Evolutionary conservation across 2,113 vertebrate genomes (phyloP).

Genomic region (Lophochroa leadbeateri): DNA sequence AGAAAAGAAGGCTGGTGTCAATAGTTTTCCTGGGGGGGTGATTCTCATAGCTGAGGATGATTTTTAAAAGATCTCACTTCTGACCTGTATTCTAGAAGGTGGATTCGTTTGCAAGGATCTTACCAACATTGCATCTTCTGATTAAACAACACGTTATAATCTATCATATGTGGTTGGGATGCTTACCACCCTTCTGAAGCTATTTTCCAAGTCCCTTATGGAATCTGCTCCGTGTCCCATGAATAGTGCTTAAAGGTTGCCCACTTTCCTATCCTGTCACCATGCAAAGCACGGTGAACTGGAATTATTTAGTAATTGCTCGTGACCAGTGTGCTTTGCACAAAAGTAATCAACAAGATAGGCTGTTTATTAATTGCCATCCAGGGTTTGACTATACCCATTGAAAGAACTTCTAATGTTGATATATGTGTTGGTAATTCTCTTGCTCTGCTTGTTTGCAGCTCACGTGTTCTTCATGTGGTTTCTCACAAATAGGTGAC

Average conservation of each 20-base stretch:
- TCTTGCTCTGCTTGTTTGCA: background rate
- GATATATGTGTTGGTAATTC: background rate
- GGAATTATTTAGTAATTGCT: background rate
- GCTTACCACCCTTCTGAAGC: background rate
- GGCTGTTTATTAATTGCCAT: background rate
- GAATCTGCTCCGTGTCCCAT: background rate
- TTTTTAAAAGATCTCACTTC: background rate
- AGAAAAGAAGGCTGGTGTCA: background rate
- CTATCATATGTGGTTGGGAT: background rate
- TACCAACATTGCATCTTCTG: background rate
- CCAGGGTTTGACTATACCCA: background rate
- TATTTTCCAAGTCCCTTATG: background rate
- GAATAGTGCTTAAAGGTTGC: background rate
- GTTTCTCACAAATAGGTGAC: background rate
- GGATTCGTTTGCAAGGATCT: background rate
- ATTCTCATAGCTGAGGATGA: background rate
- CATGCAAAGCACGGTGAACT: background rate
- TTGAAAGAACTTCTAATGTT: background rate
- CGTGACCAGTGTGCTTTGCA: background rate
- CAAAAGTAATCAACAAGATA: background rate
- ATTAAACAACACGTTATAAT: background rate
- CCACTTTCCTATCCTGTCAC: background rate
- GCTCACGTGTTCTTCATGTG: fast-evolving
- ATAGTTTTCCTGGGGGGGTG: background rate
- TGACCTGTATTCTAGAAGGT: background rate